A percentile compares a stretch with the other conserved stretches of the same genome.
These are phyloP conservation scores for Syritta pipiens DNA, from an alignment of 2,888 invertebrate genomes.

Conservation along the genomic window DNA sequence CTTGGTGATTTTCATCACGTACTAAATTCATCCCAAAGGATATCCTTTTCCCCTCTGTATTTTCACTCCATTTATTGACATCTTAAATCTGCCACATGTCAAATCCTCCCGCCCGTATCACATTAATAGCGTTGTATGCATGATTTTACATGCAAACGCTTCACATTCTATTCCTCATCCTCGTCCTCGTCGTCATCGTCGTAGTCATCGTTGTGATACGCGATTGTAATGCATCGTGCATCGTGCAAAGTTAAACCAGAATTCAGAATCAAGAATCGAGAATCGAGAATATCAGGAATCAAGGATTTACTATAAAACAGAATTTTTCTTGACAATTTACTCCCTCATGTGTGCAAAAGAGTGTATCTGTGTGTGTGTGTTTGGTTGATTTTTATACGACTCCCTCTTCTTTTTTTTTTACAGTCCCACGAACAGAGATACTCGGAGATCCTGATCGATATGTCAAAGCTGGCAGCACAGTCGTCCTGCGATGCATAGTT, in stretches of 20 bases:
- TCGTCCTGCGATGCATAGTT: conserved; percentile 92
- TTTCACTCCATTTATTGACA: conserved; percentile 62
- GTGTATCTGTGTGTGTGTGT: no score
- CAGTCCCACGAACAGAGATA: conserved; percentile 95
- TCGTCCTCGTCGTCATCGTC: no score
- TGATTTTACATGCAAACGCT: conserved; percentile 30
- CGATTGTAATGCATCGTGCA: conserved; percentile 46
- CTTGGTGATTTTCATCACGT: conserved; percentile 65
- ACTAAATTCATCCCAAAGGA: conserved; percentile 61
- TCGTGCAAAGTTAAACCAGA: conserved; percentile 52
- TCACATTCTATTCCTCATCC: background rate
- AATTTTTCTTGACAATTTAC: conserved; percentile 41
- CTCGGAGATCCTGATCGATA: conserved; percentile 93
- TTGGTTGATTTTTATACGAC: conserved; percentile 3
- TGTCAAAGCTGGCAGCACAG: conserved; percentile 94
- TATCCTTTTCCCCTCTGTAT: conserved; percentile 34
- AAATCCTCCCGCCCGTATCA: conserved; percentile 15
- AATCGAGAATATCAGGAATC: conserved; percentile 36
- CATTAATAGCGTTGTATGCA: conserved; percentile 34
- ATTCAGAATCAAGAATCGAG: no score
- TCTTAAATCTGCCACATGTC: conserved; percentile 59
- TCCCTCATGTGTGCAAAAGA: conserved; percentile 5
- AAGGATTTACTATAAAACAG: conserved; percentile 21
- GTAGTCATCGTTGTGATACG: background rate
- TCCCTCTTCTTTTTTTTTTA: background rate